These are phyloP conservation scores for Eleginops maclovinus DNA, from an alignment of 2,113 vertebrate genomes.

Conservation along the genomic window DNA sequence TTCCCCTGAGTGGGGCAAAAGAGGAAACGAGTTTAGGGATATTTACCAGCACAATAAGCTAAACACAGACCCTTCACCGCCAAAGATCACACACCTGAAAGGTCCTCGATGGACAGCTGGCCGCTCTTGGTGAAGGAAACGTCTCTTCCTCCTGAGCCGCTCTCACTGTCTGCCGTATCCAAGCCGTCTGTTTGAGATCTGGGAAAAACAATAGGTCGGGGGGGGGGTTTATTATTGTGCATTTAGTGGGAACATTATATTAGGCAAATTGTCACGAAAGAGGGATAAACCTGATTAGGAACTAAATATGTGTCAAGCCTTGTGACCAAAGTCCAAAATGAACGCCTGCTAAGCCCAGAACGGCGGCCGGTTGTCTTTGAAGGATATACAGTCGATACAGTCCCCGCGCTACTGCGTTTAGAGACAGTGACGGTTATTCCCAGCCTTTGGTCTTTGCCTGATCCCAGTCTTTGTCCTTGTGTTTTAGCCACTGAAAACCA, in stretches of 20 bases:
- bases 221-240: slow-evolving; percentile 36
- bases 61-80: neutral
- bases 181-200: slow-evolving; percentile 96
- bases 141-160: slow-evolving; percentile 85
- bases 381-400: slow-evolving; percentile 63
- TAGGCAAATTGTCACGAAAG: slow-evolving; percentile 59
- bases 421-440: slow-evolving; percentile 18
- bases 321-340: slow-evolving; percentile 61
- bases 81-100: slow-evolving; percentile 84
- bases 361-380: slow-evolving; percentile 60
- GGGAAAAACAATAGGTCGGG: slow-evolving; percentile 48
- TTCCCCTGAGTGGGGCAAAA: slow-evolving; percentile 82
- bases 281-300: slow-evolving; percentile 71
- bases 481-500: slow-evolving; percentile 14
- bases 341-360: slow-evolving; percentile 57
- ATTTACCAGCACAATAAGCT: neutral
- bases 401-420: slow-evolving; percentile 15
- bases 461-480: slow-evolving; percentile 67
- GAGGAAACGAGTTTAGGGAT: neutral
- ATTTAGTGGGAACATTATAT: slow-evolving; percentile 57
- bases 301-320: slow-evolving; percentile 68
- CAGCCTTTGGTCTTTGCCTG: slow-evolving; percentile 50
- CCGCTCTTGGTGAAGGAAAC: slow-evolving; percentile 88
- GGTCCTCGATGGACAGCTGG: slow-evolving; percentile 90
- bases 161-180: slow-evolving; percentile 85